Evolutionary conservation across 2,888 invertebrate genomes (phyloP), one percentile per base, ranked within the genome.

Genomic region (Byasa hedistus): DNA sequence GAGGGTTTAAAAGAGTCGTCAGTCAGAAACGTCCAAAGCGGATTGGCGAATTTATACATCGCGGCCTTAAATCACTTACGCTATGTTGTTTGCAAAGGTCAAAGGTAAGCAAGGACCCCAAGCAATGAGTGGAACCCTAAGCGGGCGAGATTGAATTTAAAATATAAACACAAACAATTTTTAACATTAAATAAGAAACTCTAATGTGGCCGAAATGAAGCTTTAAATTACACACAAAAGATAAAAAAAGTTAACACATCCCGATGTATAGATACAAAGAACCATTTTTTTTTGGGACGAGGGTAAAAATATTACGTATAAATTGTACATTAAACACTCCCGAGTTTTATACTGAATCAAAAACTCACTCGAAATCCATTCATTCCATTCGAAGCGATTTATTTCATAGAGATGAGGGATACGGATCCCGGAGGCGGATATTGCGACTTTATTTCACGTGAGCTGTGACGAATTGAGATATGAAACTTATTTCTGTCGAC

Each of bases 371-470:
- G 32, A 48, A 57, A 19, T 23, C 32, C 32, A 10, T 32, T 32
- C 32, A 32, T 32, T 82, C 80, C 73, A 74, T 79, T 79, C 76
- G 78, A 76, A 77, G 79, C 86, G 85, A 85, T 86, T 84, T 85
- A 81, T 55, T 44, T 75, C 76, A 74, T 79, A 82, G 83, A 83
- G 82, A 85, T 83, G 83, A 76, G 74, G 78, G 78, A 79, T 76
- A 73, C 68, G 44, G 39, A 36, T 27, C 22, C 58, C 59, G 55
- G 73, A 69, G 67, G 75, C 74, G 75, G 72, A 70, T 75, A 74
- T 74, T 70, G 75, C 78, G 75, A 72, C 71, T 76, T 68, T 64
- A 55, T 73, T 71, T 74, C 70, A 69, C 69, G 65, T 64, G 70
- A 71, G 59, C 68, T 68, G 69, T 72, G 70, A 71, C 69, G 71